Evolutionary conservation across 1,140 invertebrate species (phyloP).

Genomic region (Drusus annulatus): DNA sequence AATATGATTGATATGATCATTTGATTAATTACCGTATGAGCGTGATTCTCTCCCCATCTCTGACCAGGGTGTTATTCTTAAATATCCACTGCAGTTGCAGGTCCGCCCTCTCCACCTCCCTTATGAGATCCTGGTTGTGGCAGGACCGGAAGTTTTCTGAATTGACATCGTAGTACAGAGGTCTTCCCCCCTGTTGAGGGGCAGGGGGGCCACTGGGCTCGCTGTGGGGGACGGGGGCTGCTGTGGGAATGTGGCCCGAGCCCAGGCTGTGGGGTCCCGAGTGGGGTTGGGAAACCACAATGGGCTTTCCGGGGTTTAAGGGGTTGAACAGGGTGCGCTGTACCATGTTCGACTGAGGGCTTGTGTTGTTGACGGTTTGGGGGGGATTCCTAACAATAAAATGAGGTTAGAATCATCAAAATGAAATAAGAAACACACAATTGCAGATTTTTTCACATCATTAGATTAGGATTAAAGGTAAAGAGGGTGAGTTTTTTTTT

Average conservation of each 20-base stretch:
- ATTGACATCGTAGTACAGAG: slow-evolving; percentile 51
- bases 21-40: slow-evolving; percentile 43
- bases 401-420: background rate
- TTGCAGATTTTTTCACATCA: no score
- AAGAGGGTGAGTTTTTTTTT: no score
- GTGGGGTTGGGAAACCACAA: slow-evolving; percentile 39
- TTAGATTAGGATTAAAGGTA: no score
- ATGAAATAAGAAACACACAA: no score
- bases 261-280: background rate
- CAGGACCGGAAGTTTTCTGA: slow-evolving; percentile 53
- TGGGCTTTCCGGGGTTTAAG: slow-evolving; percentile 53
- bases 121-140: slow-evolving; percentile 51
- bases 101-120: slow-evolving; percentile 52
- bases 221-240: no score
- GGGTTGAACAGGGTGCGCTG: slow-evolving; percentile 49
- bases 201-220: slow-evolving; percentile 16
- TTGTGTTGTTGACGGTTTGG: slow-evolving; percentile 19
- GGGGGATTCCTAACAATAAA: slow-evolving; percentile 43
- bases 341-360: slow-evolving; percentile 43
- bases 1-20: no score
- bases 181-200: slow-evolving; percentile 25
- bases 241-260: no score
- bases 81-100: slow-evolving; percentile 52
- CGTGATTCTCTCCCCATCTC: slow-evolving; percentile 49
- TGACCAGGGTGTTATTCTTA: slow-evolving; percentile 48